These are phyloP conservation scores for Rhamnusium bicolor DNA, from an alignment of 2,888 invertebrate genomes.

Conservation along the genomic window DNA sequence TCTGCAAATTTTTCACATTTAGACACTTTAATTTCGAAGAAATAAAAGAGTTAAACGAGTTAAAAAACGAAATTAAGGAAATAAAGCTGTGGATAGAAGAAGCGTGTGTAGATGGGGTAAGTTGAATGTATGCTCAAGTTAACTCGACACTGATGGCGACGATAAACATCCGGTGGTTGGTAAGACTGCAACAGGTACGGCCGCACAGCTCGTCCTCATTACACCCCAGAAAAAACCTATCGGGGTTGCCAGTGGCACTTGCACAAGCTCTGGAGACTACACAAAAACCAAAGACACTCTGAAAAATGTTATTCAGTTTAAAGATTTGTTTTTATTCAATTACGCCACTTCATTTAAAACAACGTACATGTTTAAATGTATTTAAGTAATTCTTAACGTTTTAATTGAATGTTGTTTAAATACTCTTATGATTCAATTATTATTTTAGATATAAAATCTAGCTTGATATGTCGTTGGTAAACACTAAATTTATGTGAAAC, in stretches of 20 bases:
- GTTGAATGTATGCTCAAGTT: constrained; percentile 63
- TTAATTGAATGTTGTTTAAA: too few relatives aligned
- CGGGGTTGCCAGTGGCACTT: constrained; percentile 44
- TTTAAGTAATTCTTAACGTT: too few relatives aligned
- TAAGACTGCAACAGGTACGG: constrained; percentile 65
- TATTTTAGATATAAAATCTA: too few relatives aligned
- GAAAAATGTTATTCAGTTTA: constrained; percentile 8
- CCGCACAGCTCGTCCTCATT: constrained; percentile 59
- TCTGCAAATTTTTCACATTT: too few relatives aligned
- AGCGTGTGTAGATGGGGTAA: constrained; percentile 44
- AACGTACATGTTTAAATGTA: background rate
- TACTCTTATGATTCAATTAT: too few relatives aligned
- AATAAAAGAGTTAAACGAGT: background rate
- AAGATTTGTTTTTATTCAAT: constrained; percentile 14
- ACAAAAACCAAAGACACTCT: constrained; percentile 19
- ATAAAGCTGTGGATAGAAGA: background rate
- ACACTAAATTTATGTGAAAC: too few relatives aligned
- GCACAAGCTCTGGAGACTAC: constrained; percentile 30
- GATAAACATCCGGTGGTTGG: constrained; percentile 65
- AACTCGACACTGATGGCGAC: constrained; percentile 66
- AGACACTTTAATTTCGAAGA: background rate
- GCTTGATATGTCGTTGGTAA: too few relatives aligned
- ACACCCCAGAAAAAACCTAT: constrained; percentile 60
- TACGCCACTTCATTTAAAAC: background rate
- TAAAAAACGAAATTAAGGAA: constrained; percentile 2